Base-by-base conservation (phyloP, 2,888 invertebrate genomes). In the Dynastes tityus region DNA sequence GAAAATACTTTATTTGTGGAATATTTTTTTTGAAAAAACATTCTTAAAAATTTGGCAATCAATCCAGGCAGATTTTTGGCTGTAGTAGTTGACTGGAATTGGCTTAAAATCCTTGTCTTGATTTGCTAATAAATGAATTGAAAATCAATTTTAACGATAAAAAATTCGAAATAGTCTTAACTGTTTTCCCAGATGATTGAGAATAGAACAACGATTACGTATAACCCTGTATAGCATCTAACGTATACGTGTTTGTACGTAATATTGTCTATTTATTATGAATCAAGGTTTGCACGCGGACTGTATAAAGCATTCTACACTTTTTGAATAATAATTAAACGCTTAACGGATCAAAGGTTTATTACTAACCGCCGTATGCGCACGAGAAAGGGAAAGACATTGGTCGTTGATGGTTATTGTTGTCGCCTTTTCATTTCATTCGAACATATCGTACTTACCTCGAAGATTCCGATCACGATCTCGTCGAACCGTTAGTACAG, bases 231-330 rank as follows among this genome's bases (percentile, higher is more conserved):
- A 45, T 45, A 45, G 45, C 2, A 45, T 45, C 45, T 45, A 45
- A 45, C 45, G 45, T 45, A 45, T 58, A 58, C 22, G 55, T 58
- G 40, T 64, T 16, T 45, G 45, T 49, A 49, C 67, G 67, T 67
- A 45, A 67, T 67, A 22, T 67, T 67, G 11, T 27, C 32, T 67
- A 49, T 49, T 67, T 49, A 67, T 73, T 58, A 73, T 51, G 51
- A 73, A 73, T 73, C 73, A 73, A 73, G 73, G 58, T 73, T 73
- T 73, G 73, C 73, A 73, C 73, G 55, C 73, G 61, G 73, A 58
- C 73, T n/a, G 58, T 58, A 73, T 58, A 58, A 73, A 73, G 73
- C 58, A 53, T 32, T 73, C 29, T 73, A 73, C 73, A 73, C 73
- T 58, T 73, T 73, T 73, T 73, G 73, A 73, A 73, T 73, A 73